Evolutionary conservation across 2,888 invertebrate species (phyloP).

Genomic region (Atethmia centrago): DNA sequence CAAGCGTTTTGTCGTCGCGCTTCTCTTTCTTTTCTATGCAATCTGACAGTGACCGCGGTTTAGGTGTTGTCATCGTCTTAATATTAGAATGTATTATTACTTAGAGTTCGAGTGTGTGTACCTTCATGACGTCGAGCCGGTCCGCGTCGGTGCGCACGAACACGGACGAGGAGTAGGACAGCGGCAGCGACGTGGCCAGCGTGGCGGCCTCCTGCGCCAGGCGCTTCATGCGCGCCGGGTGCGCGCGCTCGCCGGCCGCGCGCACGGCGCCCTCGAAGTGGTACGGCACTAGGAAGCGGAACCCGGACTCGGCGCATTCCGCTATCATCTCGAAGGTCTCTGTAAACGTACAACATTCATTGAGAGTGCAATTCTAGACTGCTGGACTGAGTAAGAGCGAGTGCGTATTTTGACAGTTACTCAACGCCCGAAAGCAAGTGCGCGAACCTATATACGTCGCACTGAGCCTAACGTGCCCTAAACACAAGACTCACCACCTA

Average conservation of each 20-base stretch:
- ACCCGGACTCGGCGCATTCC: constrained; percentile 93
- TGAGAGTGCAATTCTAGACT: not conserved
- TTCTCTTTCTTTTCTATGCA: no score
- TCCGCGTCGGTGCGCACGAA: constrained; percentile 99
- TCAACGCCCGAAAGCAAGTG: not conserved
- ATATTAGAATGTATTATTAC: no score
- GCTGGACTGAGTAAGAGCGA: not conserved
- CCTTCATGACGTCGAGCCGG: constrained; percentile 98
- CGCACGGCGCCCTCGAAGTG: constrained; percentile 97
- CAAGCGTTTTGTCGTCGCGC: no score
- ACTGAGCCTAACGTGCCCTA: not conserved
- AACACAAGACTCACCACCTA: no score
- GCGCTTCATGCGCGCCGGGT: constrained; percentile 96
- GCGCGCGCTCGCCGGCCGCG: constrained; percentile 96
- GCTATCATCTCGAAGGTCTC: constrained; percentile 98
- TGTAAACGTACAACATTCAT: constrained; percentile 71
- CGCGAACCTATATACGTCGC: not conserved
- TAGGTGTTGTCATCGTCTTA: no score
- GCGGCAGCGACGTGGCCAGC: constrained; percentile 96
- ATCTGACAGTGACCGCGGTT: no score
- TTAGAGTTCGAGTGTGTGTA: constrained; percentile 21
- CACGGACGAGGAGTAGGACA: constrained; percentile 98
- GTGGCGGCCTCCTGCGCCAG: constrained; percentile 99
- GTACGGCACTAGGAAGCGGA: constrained; percentile 96
- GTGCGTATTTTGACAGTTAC: not conserved